Evolutionary conservation across 2,113 vertebrate species (phyloP).

Genomic region (Chaenocephalus aceratus): DNA sequence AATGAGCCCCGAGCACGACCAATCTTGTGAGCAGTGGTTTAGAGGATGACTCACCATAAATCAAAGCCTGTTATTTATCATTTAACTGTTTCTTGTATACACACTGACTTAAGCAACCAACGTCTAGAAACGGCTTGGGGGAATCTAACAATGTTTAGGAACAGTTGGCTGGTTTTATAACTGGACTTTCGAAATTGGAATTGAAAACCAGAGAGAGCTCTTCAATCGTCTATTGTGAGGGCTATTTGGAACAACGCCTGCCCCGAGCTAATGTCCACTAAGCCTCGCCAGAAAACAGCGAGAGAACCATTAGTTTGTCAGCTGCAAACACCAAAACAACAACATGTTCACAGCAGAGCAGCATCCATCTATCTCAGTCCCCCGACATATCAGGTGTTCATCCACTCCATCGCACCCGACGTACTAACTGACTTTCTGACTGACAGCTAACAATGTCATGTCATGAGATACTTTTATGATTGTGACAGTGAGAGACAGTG

Average conservation of each 20-base stretch:
- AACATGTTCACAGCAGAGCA: constrained; percentile 4
- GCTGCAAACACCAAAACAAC: background rate
- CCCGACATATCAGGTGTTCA: constrained; percentile 20
- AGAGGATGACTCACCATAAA: constrained; percentile 41
- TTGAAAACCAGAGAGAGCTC: constrained; percentile 26
- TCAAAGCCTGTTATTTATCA: constrained; percentile 8
- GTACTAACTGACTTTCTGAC: constrained; percentile 37
- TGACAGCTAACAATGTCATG: constrained; percentile 45
- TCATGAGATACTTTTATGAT: constrained; percentile 28
- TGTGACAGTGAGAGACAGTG: constrained; percentile 27
- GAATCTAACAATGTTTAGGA: constrained; percentile 6
- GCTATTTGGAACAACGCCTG: constrained; percentile 25
- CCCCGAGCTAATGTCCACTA: constrained; percentile 33
- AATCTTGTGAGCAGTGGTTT: constrained; percentile 19
- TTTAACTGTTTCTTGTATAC: constrained; percentile 2
- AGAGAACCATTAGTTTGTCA: constrained; percentile 13
- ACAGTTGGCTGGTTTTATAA: constrained; percentile 24
- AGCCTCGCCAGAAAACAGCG: constrained; percentile 23
- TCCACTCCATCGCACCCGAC: background rate
- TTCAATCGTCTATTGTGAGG: constrained; percentile 50
- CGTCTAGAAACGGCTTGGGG: background rate
- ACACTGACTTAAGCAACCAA: background rate
- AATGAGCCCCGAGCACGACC: constrained; percentile 24
- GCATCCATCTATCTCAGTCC: background rate
- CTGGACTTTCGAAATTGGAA: constrained; percentile 3